These are phyloP conservation scores for Cyphomyrus plagiostoma DNA, from an alignment of 2,113 vertebrate species.

Conservation along the genomic window DNA sequence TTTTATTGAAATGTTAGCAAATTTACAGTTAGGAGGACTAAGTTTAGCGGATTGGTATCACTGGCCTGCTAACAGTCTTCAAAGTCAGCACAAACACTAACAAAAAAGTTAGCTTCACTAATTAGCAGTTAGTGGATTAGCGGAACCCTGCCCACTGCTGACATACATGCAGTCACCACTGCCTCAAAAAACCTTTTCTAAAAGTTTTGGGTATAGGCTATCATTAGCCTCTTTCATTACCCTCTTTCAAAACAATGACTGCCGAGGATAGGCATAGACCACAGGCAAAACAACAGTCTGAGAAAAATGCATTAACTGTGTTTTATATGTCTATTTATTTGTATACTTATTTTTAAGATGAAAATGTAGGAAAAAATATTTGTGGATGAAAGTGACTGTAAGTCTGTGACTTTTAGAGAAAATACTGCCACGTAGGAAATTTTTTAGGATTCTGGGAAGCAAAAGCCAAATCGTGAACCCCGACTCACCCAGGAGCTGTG, in stretches of 20 bases:
- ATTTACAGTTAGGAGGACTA: neutral
- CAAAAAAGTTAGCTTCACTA: neutral
- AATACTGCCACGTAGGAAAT: neutral
- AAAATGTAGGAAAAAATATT: neutral
- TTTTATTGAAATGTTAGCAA: neutral
- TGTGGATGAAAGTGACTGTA: neutral
- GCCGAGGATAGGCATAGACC: neutral
- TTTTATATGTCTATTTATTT: neutral
- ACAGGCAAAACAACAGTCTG: neutral
- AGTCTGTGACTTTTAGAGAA: neutral
- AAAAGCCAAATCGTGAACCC: neutral
- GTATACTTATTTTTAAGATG: neutral
- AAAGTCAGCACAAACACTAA: neutral
- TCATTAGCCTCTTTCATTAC: too few relatives aligned
- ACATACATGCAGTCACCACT: neutral
- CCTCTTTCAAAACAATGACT: neutral
- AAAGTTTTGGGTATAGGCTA: neutral
- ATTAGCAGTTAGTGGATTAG: too few relatives aligned
- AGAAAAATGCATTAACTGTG: neutral
- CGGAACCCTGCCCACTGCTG: neutral
- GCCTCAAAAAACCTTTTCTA: neutral
- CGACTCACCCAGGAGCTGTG: conserved; percentile 2
- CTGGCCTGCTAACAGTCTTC: neutral
- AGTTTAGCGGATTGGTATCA: neutral
- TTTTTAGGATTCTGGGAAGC: neutral